Base-by-base conservation (phyloP, 2,113 vertebrate species). In the Corythoichthys intestinalis region DNA sequence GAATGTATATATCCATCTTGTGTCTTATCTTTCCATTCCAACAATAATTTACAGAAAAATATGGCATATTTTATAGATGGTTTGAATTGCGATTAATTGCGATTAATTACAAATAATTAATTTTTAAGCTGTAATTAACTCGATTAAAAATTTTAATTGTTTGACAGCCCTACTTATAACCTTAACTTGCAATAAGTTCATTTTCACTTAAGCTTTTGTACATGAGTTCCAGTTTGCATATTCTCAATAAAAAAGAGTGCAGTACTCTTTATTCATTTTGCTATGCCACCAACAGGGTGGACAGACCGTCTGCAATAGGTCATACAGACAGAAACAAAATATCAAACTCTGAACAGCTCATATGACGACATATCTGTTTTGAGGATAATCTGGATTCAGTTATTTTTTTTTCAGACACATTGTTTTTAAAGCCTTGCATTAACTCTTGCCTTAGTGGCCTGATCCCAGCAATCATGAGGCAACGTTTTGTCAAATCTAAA, bases 351-450 rank as follows among this genome's bases (percentile, higher is more conserved):
- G 68, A 66, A 67, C 28, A 61, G 48, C 54, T 57, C 69, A 71
- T 66, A 81, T 34, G 6, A 57, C 82, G 83, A 77, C 54, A 78
- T 56, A 72, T 50, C 38, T 5, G 4, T 59, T 87, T 65, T 53
- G 70, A 69, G 78, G 81, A 84, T 80, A 84, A 82, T 77, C 79
- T 71, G 63, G 69, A 81, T 78, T 73, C 11, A 71, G 52, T 75
- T 63, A 61, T 71, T 59, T 65, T 70, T 62, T 9, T 1, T 77
- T 84, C 69, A 66, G 61, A 71, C 57, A 76, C 66, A 77, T 75
- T 85, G 69, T 86, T 46, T 62, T 59, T 80, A 57, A 73, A 7
- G 53, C 67, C 66, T 77, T 78, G 81, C 82, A 82, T 79, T 76
- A 69, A 68, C 46, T 69, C 77, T 70, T 28, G 64, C 64, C 82